Evolutionary conservation across 2,888 invertebrate genomes (phyloP).

Genomic region (Sturmia bella): DNA sequence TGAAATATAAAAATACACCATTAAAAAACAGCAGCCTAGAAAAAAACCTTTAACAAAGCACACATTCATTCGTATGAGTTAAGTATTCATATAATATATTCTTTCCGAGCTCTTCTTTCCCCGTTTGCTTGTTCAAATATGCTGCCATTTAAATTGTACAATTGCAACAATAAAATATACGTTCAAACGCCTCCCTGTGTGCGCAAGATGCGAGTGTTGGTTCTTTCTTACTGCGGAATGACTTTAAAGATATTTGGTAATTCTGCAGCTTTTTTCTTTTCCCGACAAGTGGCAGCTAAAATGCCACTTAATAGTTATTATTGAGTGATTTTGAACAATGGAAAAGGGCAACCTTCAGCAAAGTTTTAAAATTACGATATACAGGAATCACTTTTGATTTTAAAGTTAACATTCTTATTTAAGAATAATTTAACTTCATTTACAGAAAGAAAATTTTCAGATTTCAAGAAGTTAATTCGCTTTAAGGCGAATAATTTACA

Average conservation of each 20-base stretch:
- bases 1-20: conserved; percentile 23
- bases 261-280: neutral
- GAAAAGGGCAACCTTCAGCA: neutral
- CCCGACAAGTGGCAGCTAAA: conserved; percentile 18
- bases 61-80: conserved; percentile 29
- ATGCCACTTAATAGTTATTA: conserved; percentile 28
- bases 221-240: conserved; percentile 7
- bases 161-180: conserved; percentile 12
- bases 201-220: neutral
- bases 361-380: neutral
- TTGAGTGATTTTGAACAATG: conserved; percentile 10
- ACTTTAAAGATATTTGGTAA: conserved; percentile 12
- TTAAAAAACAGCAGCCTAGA: neutral
- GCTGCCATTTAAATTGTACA: neutral
- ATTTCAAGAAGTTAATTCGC: too few relatives aligned
- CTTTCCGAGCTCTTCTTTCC: neutral
- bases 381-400: too few relatives aligned
- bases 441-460: too few relatives aligned
- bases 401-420: too few relatives aligned
- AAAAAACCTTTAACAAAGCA: conserved; percentile 33
- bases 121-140: neutral
- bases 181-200: neutral
- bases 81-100: conserved; percentile 11
- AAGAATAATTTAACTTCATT: too few relatives aligned
- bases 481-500: too few relatives aligned